Percentiles rank a stretch among this genome's conserved stretches.
These are phyloP conservation scores for Calliphora vomitoria DNA, from an alignment of 2,888 invertebrate genomes.

Conservation along the genomic window DNA sequence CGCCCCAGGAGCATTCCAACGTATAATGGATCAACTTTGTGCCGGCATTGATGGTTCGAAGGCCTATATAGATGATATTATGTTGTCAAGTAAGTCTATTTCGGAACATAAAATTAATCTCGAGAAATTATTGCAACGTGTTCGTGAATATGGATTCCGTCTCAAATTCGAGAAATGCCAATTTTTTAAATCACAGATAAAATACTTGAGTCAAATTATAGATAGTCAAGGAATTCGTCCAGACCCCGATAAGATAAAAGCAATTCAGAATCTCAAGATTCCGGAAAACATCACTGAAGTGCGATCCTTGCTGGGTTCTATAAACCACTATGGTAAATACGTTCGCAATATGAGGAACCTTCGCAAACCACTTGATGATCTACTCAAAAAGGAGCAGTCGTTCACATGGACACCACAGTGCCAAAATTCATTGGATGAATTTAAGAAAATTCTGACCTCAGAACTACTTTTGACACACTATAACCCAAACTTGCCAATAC, in stretches of 20 bases:
- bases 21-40: constrained; percentile 69
- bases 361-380: constrained; percentile 53
- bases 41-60: constrained; percentile 53
- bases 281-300: too few species aligned
- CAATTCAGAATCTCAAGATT: background rate
- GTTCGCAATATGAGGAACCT: constrained; percentile 50
- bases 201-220: constrained; percentile 41
- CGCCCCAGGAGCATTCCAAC: constrained; percentile 72
- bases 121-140: constrained; percentile 20
- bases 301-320: constrained; percentile 21
- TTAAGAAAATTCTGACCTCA: background rate
- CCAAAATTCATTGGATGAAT: too few species aligned
- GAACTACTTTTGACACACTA: constrained; percentile 38
- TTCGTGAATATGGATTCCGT: constrained; percentile 46
- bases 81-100: constrained; percentile 32
- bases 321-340: constrained; percentile 68
- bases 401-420: too few species aligned
- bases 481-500: constrained; percentile 11
- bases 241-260: constrained; percentile 32
- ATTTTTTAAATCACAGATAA: constrained; percentile 30
- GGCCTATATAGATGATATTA: constrained; percentile 71
- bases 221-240: constrained; percentile 23
- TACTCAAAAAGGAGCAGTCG: constrained; percentile 44
- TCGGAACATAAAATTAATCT: constrained; percentile 22
- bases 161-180: constrained; percentile 42